A percentile compares a stretch with the other conserved stretches of the same genome.
phyloP scores from a whole-genome alignment of 2,888 invertebrate species.

The Meteorus colon region DNA sequence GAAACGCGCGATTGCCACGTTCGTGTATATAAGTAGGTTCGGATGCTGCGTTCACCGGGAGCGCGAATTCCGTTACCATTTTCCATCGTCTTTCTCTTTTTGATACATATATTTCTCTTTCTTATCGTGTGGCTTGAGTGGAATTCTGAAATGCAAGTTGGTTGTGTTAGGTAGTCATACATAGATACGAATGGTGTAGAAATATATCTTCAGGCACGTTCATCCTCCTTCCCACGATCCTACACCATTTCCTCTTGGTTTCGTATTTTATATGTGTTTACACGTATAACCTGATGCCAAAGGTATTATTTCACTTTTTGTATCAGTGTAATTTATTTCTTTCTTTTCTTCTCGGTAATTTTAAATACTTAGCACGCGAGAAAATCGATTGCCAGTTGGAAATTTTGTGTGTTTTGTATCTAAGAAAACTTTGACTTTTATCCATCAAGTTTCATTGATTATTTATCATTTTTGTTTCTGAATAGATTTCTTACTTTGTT shows the following conservation, averaged over 20 bases:
- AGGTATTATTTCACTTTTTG: constrained; percentile 28
- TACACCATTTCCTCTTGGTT: constrained; percentile 42
- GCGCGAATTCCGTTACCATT: constrained; percentile 55
- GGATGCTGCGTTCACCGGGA: constrained; percentile 55
- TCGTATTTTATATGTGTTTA: constrained; percentile 29
- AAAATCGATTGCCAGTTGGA: neutral
- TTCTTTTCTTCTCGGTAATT: constrained; percentile 13
- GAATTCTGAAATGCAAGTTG: constrained; percentile 25
- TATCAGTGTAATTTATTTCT: constrained; percentile 32
- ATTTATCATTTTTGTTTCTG: no score
- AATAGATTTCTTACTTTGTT: no score
- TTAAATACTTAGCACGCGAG: constrained; percentile 10
- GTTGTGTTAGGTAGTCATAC: constrained; percentile 15
- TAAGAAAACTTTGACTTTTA: no score
- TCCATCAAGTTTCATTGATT: no score
- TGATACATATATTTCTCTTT: constrained; percentile 21
- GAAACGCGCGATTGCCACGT: constrained; percentile 54
- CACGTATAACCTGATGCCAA: neutral
- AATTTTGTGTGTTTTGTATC: no score
- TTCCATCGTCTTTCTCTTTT: constrained; percentile 45
- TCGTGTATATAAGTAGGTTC: constrained; percentile 55
- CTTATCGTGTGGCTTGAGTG: constrained; percentile 25
- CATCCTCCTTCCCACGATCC: constrained; percentile 55
- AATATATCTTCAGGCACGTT: constrained; percentile 45
- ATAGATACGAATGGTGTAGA: constrained; percentile 34